Evolutionary conservation across 2,797 vertebrate species (phyloP).

Genomic region (Aplochiton taeniatus): DNA sequence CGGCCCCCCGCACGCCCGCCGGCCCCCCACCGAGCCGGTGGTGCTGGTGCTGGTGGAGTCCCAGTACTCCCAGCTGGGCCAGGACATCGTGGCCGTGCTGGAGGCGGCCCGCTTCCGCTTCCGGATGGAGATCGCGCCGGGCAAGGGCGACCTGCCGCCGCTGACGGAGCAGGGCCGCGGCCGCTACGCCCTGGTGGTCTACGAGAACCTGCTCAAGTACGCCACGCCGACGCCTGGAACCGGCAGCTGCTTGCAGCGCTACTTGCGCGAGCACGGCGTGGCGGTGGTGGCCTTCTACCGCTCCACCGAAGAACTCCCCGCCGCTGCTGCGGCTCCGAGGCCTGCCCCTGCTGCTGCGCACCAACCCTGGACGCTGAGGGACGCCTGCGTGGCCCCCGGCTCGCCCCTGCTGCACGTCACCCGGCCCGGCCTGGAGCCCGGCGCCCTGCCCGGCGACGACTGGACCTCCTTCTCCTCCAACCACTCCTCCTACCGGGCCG

Average conservation of each 20-base stretch:
- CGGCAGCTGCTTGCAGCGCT: slow-evolving; percentile 84
- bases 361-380: slow-evolving; percentile 88
- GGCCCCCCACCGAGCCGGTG: slow-evolving; percentile 82
- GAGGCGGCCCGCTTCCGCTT: slow-evolving; percentile 93
- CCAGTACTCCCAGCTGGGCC: slow-evolving; percentile 95
- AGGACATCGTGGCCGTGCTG: slow-evolving; percentile 92
- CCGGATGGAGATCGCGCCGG: slow-evolving; percentile 91
- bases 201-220: slow-evolving; percentile 95
- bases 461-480: slow-evolving; percentile 95
- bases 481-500: slow-evolving; percentile 93
- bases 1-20: slow-evolving; percentile 80
- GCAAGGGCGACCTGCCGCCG: slow-evolving; percentile 92
- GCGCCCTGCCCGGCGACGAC: slow-evolving; percentile 89
- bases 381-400: slow-evolving; percentile 87
- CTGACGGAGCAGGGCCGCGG: slow-evolving; percentile 89
- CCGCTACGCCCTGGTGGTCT: slow-evolving; percentile 89
- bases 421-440: slow-evolving; percentile 83
- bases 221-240: slow-evolving; percentile 94
- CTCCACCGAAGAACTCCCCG: slow-evolving; percentile 91
- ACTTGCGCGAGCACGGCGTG: slow-evolving; percentile 94
- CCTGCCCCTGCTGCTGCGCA: slow-evolving; percentile 85
- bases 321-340: slow-evolving; percentile 83
- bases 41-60: slow-evolving; percentile 94
- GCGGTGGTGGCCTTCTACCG: slow-evolving; percentile 96
- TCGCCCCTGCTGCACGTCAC: slow-evolving; percentile 91